Base-by-base conservation (phyloP, 2,797 vertebrate genomes). In the Anguilla obscura region DNA sequence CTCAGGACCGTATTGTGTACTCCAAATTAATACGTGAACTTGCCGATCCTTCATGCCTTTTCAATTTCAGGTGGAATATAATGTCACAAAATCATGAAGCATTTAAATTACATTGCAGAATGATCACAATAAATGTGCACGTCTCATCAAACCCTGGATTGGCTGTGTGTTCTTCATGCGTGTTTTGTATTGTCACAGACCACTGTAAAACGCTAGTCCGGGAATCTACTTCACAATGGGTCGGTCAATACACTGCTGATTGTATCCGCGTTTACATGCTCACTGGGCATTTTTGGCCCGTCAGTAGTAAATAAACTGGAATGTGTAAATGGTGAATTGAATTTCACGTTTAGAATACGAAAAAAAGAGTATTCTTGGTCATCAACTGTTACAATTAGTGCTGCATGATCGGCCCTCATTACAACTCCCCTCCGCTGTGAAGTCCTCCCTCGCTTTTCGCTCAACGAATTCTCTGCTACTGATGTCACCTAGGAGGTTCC, bases 401-500 rank as follows among this genome's bases (percentile, higher is more conserved):
- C 40, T 82, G 79, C 40, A 18, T 48, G 1, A 12, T 24, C 21
- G n/a, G n/a, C 18, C 30, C 30, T 24, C 50, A 1, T 48, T 9
- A 27, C n/a, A 30, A 54, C 30, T 54, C 50, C n/a, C 10, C n/a
- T 58, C 50, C 52, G 12, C 9, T 18, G 21, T 10, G 1, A 48
- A 54, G 50, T 54, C 54, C 36, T 56, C 76, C 54, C 76, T 82
- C 36, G 56, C 58, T 56, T 82, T 79, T 18, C 79, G 48, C 60
- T 80, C 60, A 88, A 24, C 60, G 83, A 90, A 88, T 87, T 89
- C 90, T 87, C 87, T 30, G 40, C 48, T 63, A 50, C 88, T 54
- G 88, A 88, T 91, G 88, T 91, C 88, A 40, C 87, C 79, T 50
- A 85, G 84, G 85, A 85, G 87, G 84, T 89, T 86, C 71, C 84